phyloP scores from a whole-genome alignment of 2,113 vertebrate species.

The Lutjanus erythropterus region DNA sequence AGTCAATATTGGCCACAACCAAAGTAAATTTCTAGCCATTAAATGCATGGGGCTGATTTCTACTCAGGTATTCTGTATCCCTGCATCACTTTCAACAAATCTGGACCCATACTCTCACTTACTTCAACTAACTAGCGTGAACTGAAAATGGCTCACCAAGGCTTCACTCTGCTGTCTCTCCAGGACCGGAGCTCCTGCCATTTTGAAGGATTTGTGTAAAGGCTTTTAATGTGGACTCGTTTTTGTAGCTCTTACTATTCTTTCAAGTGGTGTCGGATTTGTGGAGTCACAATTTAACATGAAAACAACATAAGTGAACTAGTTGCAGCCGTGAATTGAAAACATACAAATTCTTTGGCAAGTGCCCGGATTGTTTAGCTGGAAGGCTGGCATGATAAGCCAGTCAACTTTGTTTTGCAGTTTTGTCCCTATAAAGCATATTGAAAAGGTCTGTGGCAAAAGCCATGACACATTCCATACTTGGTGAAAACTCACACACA shows the following conservation, averaged over 20 bases:
- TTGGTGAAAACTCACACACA: background rate
- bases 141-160: slow-evolving; percentile 9
- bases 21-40: slow-evolving; percentile 21
- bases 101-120: background rate
- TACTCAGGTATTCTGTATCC: slow-evolving; percentile 53
- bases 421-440: background rate
- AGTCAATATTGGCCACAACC: background rate
- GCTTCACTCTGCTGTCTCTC: slow-evolving; percentile 27
- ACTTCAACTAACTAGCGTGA: background rate
- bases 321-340: slow-evolving; percentile 25
- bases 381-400: background rate
- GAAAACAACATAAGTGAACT: slow-evolving; percentile 6
- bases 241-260: slow-evolving; percentile 27
- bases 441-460: background rate
- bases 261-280: slow-evolving; percentile 43
- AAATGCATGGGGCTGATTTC: slow-evolving; percentile 35
- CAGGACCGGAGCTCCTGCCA: slow-evolving; percentile 39
- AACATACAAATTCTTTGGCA: background rate
- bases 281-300: slow-evolving; percentile 20
- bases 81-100: slow-evolving; percentile 32
- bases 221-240: slow-evolving; percentile 29
- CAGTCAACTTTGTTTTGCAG: background rate
- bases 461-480: background rate
- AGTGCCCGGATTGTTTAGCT: background rate
- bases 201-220: slow-evolving; percentile 49